phyloP scores from a whole-genome alignment of 92 coral and sea anemone species.

The Epizoanthus scotinus region DNA sequence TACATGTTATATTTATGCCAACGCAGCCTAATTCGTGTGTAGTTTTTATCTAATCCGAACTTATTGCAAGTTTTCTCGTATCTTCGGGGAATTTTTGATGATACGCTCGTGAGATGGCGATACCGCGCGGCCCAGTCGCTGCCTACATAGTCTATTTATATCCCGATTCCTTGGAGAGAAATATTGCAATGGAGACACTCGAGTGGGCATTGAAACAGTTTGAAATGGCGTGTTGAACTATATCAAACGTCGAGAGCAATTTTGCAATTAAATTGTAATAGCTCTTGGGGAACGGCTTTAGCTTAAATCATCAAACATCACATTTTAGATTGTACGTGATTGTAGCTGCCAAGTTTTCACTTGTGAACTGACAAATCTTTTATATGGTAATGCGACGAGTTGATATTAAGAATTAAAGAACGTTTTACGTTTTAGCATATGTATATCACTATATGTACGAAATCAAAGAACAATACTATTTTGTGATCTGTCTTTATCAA shows the following conservation, averaged over 20 bases:
- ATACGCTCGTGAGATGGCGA: conserved; percentile 5
- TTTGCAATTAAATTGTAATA: conserved; percentile 40
- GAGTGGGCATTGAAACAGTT: neutral
- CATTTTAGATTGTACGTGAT: neutral
- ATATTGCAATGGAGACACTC: neutral
- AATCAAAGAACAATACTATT: neutral
- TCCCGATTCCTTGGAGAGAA: conserved; percentile 12
- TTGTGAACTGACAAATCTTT: too few species aligned
- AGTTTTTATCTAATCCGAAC: conserved; percentile 18
- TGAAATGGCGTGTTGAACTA: conserved; percentile 8
- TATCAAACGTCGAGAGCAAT: conserved; percentile 14
- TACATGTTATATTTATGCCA: neutral
- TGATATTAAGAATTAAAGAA: too few species aligned
- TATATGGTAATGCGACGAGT: too few species aligned
- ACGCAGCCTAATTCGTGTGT: neutral
- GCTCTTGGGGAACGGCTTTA: conserved; percentile 1
- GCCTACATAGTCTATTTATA: conserved; percentile 29
- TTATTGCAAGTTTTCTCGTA: conserved; percentile 11
- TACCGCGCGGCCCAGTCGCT: conserved; percentile 23
- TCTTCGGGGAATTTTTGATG: conserved; percentile 12
- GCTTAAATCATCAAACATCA: conserved; percentile 31
- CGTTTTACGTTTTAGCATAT: too few species aligned
- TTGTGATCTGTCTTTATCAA: conserved; percentile 9
- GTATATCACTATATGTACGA: neutral
- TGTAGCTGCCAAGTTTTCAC: neutral